A percentile compares a stretch with the other conserved stretches of the same genome.
Evolutionary conservation across 2,797 vertebrate genomes (phyloP).

Genomic region (Periparus ater): DNA sequence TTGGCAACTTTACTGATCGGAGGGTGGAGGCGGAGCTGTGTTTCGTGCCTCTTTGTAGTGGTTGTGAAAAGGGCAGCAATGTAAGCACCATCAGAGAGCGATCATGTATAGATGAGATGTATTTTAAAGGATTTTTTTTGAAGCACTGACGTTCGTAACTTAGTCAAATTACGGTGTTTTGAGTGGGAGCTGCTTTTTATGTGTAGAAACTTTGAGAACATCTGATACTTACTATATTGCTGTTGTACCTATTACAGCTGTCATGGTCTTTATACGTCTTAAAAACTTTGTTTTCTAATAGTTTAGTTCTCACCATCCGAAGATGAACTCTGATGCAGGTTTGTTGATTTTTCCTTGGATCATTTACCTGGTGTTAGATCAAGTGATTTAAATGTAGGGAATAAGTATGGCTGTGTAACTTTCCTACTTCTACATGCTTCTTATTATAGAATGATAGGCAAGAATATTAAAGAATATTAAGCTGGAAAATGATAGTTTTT

Average conservation of each 20-base stretch:
- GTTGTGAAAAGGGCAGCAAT: neutral
- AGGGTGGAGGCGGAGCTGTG: neutral
- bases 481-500: neutral
- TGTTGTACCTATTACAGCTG: neutral
- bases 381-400: neutral
- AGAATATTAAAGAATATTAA: neutral
- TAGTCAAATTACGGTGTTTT: neutral
- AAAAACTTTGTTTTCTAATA: neutral
- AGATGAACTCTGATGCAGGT: neutral
- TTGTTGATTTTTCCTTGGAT: neutral
- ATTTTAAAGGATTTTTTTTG: neutral
- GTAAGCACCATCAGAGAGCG: neutral
- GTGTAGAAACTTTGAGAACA: constrained; percentile 3
- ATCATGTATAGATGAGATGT: neutral
- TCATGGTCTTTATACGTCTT: neutral
- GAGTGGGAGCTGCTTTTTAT: neutral
- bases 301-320: neutral
- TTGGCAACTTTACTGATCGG: neutral
- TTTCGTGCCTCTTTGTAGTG: neutral
- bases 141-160: neutral
- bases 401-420: neutral
- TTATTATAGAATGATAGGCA: neutral
- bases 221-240: neutral
- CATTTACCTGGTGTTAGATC: neutral
- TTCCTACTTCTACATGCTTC: neutral